Base-by-base conservation (phyloP, 2,888 invertebrate species). In the Lepidocyrtinus sp. region DNA sequence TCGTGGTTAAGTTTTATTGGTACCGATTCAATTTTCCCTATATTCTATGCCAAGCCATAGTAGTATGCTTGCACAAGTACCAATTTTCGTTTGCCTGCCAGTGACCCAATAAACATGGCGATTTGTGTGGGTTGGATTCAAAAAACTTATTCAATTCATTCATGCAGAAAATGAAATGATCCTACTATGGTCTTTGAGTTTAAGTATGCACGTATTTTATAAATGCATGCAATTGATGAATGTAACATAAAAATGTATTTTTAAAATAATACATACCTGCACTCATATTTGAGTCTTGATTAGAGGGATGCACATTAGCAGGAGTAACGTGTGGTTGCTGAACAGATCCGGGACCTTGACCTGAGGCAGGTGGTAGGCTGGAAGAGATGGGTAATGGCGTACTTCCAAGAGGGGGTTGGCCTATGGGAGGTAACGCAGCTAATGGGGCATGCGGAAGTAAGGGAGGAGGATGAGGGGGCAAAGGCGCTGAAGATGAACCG, bases 251-350 rank as follows among this genome's bases (percentile, higher is more conserved):
- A 36, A 36, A 36, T 12, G 36, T 36, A 12, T 7, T 12, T 7
- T n/a, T n/a, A n/a, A n/a, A n/a, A n/a, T n/a, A n/a, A n/a, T n/a
- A 46, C 90, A 91, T 91, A 95, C 94, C 94, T 92, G 96, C 96
- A 93, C 96, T 97, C 94, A 96, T 95, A 93, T 97, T 97, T 91
- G 97, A 97, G 93, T 96, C 96, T 92, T 96, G 96, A 93, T 93
- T 96, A 92, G 95, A 94, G 73, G 67, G 69, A 79, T 75, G 65
- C 55, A 82, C 65, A 71, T 50, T 63, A 27, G 59, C 45, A 26
- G 55, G 62, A 65, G 55, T 46, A 22, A 26, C 61, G 12, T n/a
- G n/a, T 64, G 45, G 25, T 17, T 46, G 36, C 50, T 55, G 62
- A 19, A 79, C 81, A 61, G 70, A 72, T 17, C 83, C 87, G 83